Evolutionary conservation across 2,113 vertebrate species (phyloP).

Genomic region (Xenopus tropicalis): DNA sequence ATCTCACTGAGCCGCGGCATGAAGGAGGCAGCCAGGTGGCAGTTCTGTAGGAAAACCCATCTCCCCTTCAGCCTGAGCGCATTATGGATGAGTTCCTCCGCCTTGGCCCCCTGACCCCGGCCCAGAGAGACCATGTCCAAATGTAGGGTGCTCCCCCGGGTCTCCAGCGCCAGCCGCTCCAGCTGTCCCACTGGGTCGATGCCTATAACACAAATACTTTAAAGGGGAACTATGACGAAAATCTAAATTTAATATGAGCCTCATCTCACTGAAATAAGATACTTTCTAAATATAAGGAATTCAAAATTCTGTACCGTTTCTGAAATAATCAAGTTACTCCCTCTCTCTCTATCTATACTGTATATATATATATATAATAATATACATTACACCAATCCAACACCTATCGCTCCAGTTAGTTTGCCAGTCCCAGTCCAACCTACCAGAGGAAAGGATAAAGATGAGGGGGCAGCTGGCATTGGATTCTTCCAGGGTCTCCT

Average conservation of each 20-base stretch:
- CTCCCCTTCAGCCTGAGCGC: constrained; percentile 30
- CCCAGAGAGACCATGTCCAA: constrained; percentile 60
- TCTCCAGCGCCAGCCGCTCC: constrained; percentile 57
- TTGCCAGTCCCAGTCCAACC: constrained; percentile 8
- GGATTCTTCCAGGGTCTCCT: constrained; percentile 48
- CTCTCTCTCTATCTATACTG: no score
- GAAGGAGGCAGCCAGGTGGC: constrained; percentile 57
- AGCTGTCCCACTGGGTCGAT: constrained; percentile 48
- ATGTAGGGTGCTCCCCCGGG: constrained; percentile 44
- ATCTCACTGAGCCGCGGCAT: constrained; percentile 56
- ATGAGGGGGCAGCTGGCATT: constrained; percentile 47
- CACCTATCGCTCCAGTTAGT: no score
- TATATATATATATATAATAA: no score
- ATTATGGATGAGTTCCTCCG: constrained; percentile 53
- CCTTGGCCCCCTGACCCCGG: constrained; percentile 52
- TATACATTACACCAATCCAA: no score
- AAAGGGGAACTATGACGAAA: no score
- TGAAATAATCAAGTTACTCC: no score
- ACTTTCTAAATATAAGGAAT: no score
- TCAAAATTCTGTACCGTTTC: no score
- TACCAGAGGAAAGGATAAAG: constrained; percentile 56
- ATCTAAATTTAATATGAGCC: no score
- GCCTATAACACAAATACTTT: constrained; percentile 35
- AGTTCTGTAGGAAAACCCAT: constrained; percentile 65
- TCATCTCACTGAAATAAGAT: no score